A percentile compares a stretch with the other conserved stretches of the same genome.
phyloP scores from a whole-genome alignment of 2,113 vertebrate genomes.

The Cariama cristata region DNA sequence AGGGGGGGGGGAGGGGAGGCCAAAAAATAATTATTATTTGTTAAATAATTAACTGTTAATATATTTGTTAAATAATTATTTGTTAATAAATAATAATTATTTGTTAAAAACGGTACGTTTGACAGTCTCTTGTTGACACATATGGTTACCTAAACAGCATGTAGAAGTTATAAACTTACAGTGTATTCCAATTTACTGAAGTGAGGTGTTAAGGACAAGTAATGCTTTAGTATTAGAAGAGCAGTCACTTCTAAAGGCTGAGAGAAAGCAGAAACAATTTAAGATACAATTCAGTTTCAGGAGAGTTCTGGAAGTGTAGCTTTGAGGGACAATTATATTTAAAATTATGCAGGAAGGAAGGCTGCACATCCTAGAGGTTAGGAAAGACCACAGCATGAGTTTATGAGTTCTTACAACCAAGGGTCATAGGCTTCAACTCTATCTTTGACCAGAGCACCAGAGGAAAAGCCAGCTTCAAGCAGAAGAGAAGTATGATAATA shows the following conservation, averaged over 20 bases:
- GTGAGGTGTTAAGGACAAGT: background rate
- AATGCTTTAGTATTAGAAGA: background rate
- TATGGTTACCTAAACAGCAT: background rate
- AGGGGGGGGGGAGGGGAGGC: rapidly evolving
- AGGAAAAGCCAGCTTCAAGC: background rate
- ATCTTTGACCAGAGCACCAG: background rate
- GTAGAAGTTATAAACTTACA: background rate
- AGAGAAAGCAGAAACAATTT: background rate
- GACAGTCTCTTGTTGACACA: background rate
- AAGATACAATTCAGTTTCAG: background rate
- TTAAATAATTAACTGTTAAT: no score
- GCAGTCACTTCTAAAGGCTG: background rate
- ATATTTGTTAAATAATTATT: no score
- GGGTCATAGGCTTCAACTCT: background rate
- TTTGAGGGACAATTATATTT: background rate
- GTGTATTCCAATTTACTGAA: background rate
- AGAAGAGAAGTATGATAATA: background rate
- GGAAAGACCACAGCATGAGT: background rate
- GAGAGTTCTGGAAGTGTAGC: background rate
- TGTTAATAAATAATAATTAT: background rate
- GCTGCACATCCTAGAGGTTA: background rate
- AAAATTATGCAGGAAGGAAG: background rate
- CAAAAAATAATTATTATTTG: background rate
- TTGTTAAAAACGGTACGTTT: background rate
- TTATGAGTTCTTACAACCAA: background rate